Conservation (phyloP, 2,797 vertebrate genomes). For the Salarias fasciatus region DNA sequence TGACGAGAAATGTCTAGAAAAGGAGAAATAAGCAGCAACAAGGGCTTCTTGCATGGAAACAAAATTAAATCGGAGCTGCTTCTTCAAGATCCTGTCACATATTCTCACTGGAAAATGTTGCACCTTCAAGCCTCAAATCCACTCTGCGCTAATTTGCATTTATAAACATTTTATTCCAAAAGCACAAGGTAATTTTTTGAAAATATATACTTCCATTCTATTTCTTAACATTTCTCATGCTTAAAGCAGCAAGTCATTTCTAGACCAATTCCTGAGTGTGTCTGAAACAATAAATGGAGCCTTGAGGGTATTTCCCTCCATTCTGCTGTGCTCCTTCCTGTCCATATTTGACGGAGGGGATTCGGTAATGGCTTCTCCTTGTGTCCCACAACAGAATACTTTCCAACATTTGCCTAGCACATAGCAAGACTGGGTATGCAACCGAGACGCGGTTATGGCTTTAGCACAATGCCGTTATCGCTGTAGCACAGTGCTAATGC, state of each 20-base stretch:
- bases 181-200: slow-evolving; percentile 21
- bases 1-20: neutral
- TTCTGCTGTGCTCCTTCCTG: slow-evolving; percentile 48
- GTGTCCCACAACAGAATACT: slow-evolving; percentile 56
- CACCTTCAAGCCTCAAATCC: neutral
- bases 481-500: slow-evolving; percentile 68
- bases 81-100: slow-evolving; percentile 5
- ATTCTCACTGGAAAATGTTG: neutral
- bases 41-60: neutral
- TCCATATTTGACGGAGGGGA: slow-evolving; percentile 67
- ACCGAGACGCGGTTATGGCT: slow-evolving; percentile 62
- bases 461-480: slow-evolving; percentile 66
- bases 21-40: neutral
- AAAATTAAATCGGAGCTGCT: neutral
- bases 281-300: slow-evolving; percentile 50
- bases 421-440: slow-evolving; percentile 56
- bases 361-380: slow-evolving; percentile 61
- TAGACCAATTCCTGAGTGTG: slow-evolving; percentile 46
- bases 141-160: slow-evolving; percentile 17
- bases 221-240: slow-evolving; percentile 17
- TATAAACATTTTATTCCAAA: slow-evolving; percentile 35
- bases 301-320: slow-evolving; percentile 43
- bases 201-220: slow-evolving; percentile 10
- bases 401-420: slow-evolving; percentile 61
- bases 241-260: slow-evolving; percentile 36